These are phyloP conservation scores for Drosophila nannoptera DNA, from an alignment of 1,140 invertebrate species.

Conservation along the genomic window DNA sequence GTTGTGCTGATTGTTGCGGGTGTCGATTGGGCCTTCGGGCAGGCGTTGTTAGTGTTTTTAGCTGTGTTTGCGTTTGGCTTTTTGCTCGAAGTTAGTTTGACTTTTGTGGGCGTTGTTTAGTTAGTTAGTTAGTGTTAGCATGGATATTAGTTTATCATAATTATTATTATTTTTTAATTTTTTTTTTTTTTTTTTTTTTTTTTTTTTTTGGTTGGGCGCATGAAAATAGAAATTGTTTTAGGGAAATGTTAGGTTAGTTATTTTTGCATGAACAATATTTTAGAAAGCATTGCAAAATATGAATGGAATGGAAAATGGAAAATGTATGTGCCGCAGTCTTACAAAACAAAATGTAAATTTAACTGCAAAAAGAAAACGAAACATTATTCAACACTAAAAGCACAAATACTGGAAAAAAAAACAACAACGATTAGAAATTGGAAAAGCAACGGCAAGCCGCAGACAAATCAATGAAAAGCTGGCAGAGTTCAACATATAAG, in stretches of 20 bases:
- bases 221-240: conserved; percentile 51
- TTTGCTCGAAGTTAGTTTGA: conserved; percentile 70
- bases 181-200: conserved; percentile 13
- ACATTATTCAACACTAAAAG: conserved; percentile 44
- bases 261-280: conserved; percentile 12
- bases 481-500: conserved; percentile 17
- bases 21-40: conserved; percentile 26
- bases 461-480: neutral
- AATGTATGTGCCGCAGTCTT: conserved; percentile 41
- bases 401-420: conserved; percentile 12
- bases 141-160: neutral
- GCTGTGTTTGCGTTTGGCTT: conserved; percentile 52
- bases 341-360: conserved; percentile 56
- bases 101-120: conserved; percentile 33
- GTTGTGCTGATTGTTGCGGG: conserved; percentile 24
- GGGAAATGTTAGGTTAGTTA: conserved; percentile 45
- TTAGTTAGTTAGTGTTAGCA: conserved; percentile 48
- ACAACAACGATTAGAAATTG: conserved; percentile 5
- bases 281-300: neutral
- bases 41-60: conserved; percentile 64
- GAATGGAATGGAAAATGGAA: conserved; percentile 12
- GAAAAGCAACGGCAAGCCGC: conserved; percentile 6
- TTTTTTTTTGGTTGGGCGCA: conserved; percentile 29
- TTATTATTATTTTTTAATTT: neutral
- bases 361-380: conserved; percentile 70